A percentile compares a stretch with the other conserved stretches of the same genome.
Evolutionary conservation across 1,140 invertebrate genomes (phyloP).

Genomic region (Limonius californicus): DNA sequence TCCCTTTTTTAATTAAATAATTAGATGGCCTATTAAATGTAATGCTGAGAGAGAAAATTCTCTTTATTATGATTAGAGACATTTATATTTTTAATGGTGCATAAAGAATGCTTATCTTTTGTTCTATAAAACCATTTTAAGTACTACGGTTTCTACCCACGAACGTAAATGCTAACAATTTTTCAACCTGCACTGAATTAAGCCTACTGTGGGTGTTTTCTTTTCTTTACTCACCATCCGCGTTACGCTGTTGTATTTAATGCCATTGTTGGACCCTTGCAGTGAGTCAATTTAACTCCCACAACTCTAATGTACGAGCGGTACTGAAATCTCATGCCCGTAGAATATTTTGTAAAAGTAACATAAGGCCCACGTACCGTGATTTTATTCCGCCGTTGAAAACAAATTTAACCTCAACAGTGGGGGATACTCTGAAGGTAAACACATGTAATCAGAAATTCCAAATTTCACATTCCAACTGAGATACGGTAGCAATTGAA

Average conservation of each 20-base stretch:
- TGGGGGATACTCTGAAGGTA: too few relatives aligned
- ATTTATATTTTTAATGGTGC: slow-evolving; percentile 9
- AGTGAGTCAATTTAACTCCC: too few relatives aligned
- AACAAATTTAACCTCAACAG: too few relatives aligned
- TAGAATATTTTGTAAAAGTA: not conserved
- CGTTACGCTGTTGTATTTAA: too few relatives aligned
- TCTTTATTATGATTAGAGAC: slow-evolving; percentile 12
- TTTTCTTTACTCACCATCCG: not conserved
- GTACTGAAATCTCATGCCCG: not conserved
- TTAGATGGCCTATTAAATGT: slow-evolving; percentile 14
- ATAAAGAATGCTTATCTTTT: not conserved
- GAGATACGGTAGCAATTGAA: too few relatives aligned
- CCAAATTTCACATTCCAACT: too few relatives aligned
- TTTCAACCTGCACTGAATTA: not conserved
- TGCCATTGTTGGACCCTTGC: too few relatives aligned
- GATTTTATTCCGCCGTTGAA: too few relatives aligned
- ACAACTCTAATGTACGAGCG: not conserved
- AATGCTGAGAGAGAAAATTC: not conserved
- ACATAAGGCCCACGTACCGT: too few relatives aligned
- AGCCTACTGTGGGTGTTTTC: too few relatives aligned
- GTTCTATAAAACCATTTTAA: not conserved
- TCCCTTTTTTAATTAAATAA: slow-evolving; percentile 15
- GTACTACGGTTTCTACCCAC: not conserved
- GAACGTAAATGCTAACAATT: not conserved
- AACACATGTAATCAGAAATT: too few relatives aligned